Evolutionary conservation across 2,888 invertebrate species (phyloP).

Genomic region (Drosophila phalerata): DNA sequence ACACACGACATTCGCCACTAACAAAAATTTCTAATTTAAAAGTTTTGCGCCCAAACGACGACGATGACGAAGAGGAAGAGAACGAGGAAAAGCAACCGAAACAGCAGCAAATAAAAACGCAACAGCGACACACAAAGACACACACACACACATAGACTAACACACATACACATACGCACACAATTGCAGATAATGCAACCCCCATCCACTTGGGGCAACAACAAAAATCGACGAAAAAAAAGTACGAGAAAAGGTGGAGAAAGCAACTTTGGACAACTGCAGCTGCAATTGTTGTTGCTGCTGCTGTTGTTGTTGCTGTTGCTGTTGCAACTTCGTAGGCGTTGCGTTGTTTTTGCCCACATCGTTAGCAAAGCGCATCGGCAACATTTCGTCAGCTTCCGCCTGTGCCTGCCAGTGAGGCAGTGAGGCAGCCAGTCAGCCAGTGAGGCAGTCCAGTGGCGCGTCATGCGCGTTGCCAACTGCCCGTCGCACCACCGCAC

Average conservation of each 20-base stretch:
- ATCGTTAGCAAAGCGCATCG: conserved; percentile 82
- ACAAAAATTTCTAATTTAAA: conserved; percentile 82
- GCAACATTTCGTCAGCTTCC: conserved; percentile 84
- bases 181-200: conserved; percentile 72
- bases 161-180: conserved; percentile 28
- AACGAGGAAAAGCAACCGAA: conserved; percentile 57
- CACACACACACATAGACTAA: conserved; percentile 24
- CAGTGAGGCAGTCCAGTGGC: conserved; percentile 36
- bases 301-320: conserved; percentile 27
- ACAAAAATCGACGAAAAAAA: conserved; percentile 28
- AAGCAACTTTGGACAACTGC: conserved; percentile 62
- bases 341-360: conserved; percentile 79
- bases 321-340: conserved; percentile 60
- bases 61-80: conserved; percentile 23
- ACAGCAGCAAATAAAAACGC: conserved; percentile 77
- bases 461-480: conserved; percentile 78
- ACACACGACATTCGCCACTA: conserved; percentile 53
- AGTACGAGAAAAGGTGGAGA: conserved; percentile 49
- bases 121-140: conserved; percentile 49
- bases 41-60: conserved; percentile 77
- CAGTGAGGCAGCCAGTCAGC: no score
- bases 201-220: conserved; percentile 61
- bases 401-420: conserved; percentile 51
- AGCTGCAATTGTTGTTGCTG: conserved; percentile 21
- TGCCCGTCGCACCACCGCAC: conserved; percentile 24